Evolutionary conservation across 30 jellyfish, hydroid and myxozoan genomes (phyloP), one percentile per base, ranked within the genome.

Genomic region (Aurelia coerulea): DNA sequence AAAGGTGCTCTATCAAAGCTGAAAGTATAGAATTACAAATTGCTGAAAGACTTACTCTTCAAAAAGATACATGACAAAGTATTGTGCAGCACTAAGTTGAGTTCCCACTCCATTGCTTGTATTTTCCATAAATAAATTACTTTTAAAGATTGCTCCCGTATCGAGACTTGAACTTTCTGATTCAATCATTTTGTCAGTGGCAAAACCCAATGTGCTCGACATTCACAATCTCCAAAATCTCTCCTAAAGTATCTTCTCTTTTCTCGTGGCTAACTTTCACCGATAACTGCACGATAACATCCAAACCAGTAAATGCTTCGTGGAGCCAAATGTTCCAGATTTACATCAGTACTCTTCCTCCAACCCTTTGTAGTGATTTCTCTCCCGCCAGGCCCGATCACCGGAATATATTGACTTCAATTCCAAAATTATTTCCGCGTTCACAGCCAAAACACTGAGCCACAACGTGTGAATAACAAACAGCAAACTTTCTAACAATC

Each of bases 1-100:
- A 46, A 46, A 5, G 56, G 56, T 46, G 15, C 56, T 46, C 5
- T 5, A 46, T 46, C 56, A 46, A 46, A 39, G 33, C 16, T 9
- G 52, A n/a, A 67, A 35, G 54, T 16, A 29, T 2, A 67, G 18
- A 23, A 31, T 15, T 6, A 67, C 39, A 73, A 0, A 15, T 0
- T n/a, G 58, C 12, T 14, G 31, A 1, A 13, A 7, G 41, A 80
- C 97, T 83, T 42, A 91, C 96, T 87, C 89, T 18, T 91, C 97
- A 49, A 91, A 91, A 23, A 91, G 70, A 73, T 82, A 85, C 97
- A 91, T 91, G 85, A 85, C 97, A 68, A 91, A 91, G 56, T 81
- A 85, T 49, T 85, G 92, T 4, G 96, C 97, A 3, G 90, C 91
- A 69, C 92, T 91, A 16, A 90, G 67, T 50, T 84, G 93, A 15